A percentile compares a stretch with the other conserved stretches of the same genome.
phyloP scores from a whole-genome alignment of 2,113 vertebrate genomes.

The Sturnus vulgaris region DNA sequence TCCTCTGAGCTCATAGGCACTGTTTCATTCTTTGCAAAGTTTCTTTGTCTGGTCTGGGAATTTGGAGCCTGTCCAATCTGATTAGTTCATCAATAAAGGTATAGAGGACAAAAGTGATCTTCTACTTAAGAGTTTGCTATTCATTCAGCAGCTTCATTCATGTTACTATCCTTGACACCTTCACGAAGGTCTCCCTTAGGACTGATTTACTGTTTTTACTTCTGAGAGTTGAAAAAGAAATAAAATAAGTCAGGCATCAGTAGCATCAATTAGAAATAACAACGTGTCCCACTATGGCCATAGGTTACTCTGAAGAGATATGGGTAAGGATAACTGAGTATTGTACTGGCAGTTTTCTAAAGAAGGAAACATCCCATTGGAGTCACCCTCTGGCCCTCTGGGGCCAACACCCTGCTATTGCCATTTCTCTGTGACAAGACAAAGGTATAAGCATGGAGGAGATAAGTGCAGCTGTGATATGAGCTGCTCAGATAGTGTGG shows the following conservation, averaged over 20 bases:
- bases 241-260: not conserved
- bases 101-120: not conserved
- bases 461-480: not conserved
- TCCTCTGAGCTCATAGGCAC: not conserved
- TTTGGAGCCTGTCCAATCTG: not conserved
- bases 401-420: not conserved
- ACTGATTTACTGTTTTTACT: not conserved
- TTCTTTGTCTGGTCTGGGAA: not conserved
- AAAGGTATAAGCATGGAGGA: not conserved
- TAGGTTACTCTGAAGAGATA: not conserved
- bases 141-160: not conserved
- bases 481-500: not conserved
- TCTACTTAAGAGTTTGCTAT: not conserved
- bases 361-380: not conserved
- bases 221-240: not conserved
- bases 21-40: not conserved
- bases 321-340: not conserved
- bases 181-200: not conserved
- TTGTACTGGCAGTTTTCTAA: not conserved
- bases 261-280: not conserved
- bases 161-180: not conserved
- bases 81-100: slow-evolving; percentile 1
- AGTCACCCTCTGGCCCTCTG: not conserved
- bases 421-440: not conserved
- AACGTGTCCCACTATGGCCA: not conserved